Evolutionary conservation across 1,140 invertebrate species (phyloP), one percentile per base, ranked within the genome.

Genomic region (Cylas formicarius): DNA sequence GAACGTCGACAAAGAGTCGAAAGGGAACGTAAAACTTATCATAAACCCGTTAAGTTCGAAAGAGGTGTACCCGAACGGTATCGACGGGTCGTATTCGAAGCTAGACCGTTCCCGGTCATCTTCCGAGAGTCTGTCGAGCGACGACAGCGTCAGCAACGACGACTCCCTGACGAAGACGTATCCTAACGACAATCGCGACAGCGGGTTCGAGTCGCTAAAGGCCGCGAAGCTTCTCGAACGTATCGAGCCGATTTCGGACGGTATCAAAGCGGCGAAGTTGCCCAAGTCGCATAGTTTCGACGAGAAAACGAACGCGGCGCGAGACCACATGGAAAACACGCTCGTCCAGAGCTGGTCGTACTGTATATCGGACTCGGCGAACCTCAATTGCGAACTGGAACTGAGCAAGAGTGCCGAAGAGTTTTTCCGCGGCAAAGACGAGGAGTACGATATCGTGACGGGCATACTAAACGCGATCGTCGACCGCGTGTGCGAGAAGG

Each of bases 11-110:
- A 50, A 53, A 33, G 46, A 43, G 14, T 23, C 40, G 10, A 63
- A 64, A 44, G 47, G 46, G 4, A 65, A 53, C 9, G 71, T 73
- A 10, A 70, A 71, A 10, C 42, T 73, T 19, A 71, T 72, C 21
- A 70, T 76, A 2, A 76, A 76, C 65, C 73, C 73, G 0, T 61
- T 76, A 29, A 62, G 62, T 41, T 57, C 50, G 6, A 66, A 65
- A 42, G 64, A 66, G 28, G 59, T 62, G 31, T 64, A 64, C 43
- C 58, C 64, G 1, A 47, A 56, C 18, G 60, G 61, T 7, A 18
- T 65, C 6, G 55, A 62, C 22, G 62, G 62, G 3, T 63, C 58
- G 10, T 66, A 65, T 43, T 58, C 60, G 1, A 55, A 61, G 44
- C 31, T 55, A 13, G 60, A 58, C 27, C n/a, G n/a, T n/a, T 61